Base-by-base conservation (phyloP, 2,113 vertebrate species). In the Thermophis baileyi region DNA sequence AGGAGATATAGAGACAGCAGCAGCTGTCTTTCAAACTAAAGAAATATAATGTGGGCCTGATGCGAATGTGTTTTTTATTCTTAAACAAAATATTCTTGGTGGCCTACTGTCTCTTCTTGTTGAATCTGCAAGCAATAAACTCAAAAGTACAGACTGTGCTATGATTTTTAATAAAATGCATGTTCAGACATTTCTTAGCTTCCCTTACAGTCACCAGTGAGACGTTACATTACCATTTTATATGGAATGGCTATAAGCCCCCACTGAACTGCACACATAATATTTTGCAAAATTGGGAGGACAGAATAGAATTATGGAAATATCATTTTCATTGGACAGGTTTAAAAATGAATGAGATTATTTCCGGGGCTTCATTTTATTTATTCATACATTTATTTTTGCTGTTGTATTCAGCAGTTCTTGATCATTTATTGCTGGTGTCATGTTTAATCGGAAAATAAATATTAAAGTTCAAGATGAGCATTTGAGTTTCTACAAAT, bases 81-180 rank as follows among this genome's bases (percentile, higher is more conserved):
- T 90, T 89, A 9, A 51, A 91, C 89, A 93, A 44, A n/a, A 55
- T 12, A 16, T 30, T 90, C n/a, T 90, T 49, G 8, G 27, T 89
- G 20, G 25, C 35, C 50, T 40, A 0, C 0, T 96, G 89, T 90
- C 40, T 95, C 50, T 94, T 88, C 89, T 91, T 46, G 6, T 0
- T 1, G 35, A 93, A 16, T 0, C 2, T 1, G 2, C 60, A 24
- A 63, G 25, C 94, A 91, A 46, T 53, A 27, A 86, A 90, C 87
- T 85, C 57, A 89, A 92, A 53, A 60, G 85, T 27, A 18, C 91
- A 69, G 89, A 94, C 91, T 95, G 35, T 89, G 51, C 55, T 96
- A 50, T 96, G 96, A 95, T 93, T 96, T 92, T 92, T 94, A 55
- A 69, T 95, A 94, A 96, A 96, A 93, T 91, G 94, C 94, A 54